phyloP scores from a whole-genome alignment of 1,140 invertebrate genomes.

The Schlechtendalia chinensis region DNA sequence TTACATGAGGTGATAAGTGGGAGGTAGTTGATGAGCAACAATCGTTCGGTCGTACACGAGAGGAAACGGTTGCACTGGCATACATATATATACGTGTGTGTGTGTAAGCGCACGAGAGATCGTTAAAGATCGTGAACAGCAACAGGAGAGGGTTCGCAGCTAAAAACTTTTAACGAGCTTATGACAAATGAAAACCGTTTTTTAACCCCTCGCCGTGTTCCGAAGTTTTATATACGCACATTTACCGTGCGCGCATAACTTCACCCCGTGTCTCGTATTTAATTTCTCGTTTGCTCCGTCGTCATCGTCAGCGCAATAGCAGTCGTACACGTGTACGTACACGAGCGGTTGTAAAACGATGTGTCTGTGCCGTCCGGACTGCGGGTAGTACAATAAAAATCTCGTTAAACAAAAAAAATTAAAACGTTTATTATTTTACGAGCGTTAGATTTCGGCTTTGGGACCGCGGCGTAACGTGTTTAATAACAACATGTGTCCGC shows the following conservation, averaged over 20 bases:
- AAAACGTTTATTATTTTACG: background rate
- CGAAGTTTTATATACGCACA: background rate
- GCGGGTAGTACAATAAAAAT: background rate
- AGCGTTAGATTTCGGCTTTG: background rate
- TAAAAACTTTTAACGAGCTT: slow-evolving; percentile 47
- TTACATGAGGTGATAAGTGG: no score
- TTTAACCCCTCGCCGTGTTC: background rate
- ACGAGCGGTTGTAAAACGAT: slow-evolving; percentile 14
- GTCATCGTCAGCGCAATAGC: no score
- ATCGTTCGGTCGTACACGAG: no score
- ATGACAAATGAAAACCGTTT: slow-evolving; percentile 43
- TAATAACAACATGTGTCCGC: no score
- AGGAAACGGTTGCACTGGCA: no score
- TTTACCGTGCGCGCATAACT: background rate
- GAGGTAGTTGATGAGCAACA: no score
- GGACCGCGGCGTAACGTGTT: no score
- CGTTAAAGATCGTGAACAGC: background rate
- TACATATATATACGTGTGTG: no score
- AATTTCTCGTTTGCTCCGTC: slow-evolving; percentile 4
- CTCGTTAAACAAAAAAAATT: background rate
- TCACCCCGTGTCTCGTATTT: slow-evolving; percentile 7
- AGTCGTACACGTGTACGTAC: background rate
- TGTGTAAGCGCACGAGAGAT: no score
- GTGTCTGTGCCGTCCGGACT: background rate
- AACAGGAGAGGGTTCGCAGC: background rate